A percentile compares a stretch with the other conserved stretches of the same genome.
These are phyloP conservation scores for Pituophis catenifer DNA, from an alignment of 2,113 vertebrate species.

Conservation along the genomic window DNA sequence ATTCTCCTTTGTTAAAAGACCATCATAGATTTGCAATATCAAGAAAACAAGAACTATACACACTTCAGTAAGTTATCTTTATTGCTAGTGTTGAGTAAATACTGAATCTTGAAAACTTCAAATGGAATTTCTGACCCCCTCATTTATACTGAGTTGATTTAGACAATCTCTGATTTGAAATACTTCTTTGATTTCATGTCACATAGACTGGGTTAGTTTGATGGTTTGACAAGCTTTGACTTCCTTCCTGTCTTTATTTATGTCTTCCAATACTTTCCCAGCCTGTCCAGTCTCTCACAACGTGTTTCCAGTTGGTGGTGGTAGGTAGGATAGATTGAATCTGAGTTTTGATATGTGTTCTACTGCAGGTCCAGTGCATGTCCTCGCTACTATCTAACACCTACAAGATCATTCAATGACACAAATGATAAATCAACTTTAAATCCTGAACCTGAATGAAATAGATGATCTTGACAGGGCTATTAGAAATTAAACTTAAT, in stretches of 20 bases:
- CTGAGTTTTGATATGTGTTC: neutral
- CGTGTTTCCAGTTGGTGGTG: neutral
- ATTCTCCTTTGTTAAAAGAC: neutral
- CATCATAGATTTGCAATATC: neutral
- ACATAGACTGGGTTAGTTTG: neutral
- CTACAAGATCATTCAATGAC: neutral
- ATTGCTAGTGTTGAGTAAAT: neutral
- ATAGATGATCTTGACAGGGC: neutral
- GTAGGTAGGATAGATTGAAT: neutral
- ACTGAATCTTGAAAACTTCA: neutral
- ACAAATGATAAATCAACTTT: neutral
- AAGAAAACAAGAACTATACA: neutral
- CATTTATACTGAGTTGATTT: neutral
- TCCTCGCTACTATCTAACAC: neutral
- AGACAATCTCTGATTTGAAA: neutral
- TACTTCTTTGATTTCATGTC: neutral
- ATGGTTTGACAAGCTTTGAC: neutral
- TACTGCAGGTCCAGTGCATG: neutral
- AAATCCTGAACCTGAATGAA: neutral
- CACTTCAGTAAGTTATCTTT: neutral
- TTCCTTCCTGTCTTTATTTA: neutral
- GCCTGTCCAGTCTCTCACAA: neutral
- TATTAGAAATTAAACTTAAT: neutral
- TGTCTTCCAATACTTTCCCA: neutral
- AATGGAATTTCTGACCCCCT: neutral